Conservation (phyloP, 2,797 vertebrate species). For the Muscicapa comitata region DNA sequence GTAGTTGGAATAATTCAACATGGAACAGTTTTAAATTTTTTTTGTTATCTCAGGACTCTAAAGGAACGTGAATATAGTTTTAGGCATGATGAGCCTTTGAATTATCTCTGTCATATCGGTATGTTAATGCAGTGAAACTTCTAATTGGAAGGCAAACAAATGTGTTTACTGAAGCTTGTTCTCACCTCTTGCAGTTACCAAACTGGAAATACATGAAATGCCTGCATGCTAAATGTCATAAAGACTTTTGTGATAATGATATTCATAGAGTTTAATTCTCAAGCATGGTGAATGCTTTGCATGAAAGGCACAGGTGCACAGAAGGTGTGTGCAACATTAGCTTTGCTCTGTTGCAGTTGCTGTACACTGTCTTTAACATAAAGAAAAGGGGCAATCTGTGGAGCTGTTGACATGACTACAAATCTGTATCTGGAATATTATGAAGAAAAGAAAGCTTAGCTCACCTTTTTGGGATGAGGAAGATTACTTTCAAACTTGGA, state of each 20-base stretch:
- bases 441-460: neutral
- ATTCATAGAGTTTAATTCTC: neutral
- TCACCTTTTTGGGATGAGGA: neutral
- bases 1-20: neutral
- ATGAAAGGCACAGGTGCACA: neutral
- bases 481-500: neutral
- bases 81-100: neutral
- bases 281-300: neutral
- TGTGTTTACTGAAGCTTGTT: slow-evolving; percentile 8
- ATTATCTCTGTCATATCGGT: neutral
- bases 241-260: neutral
- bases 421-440: neutral
- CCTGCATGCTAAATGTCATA: neutral
- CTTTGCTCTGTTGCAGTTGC: neutral
- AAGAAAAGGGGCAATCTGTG: neutral
- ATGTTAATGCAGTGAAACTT: neutral
- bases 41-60: neutral
- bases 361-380: neutral
- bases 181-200: neutral
- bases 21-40: neutral
- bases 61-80: neutral
- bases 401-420: neutral
- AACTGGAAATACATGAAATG: neutral
- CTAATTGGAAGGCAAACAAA: slow-evolving; percentile 33
- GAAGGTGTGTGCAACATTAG: neutral